These are phyloP conservation scores for Conistra vaccinii DNA, from an alignment of 2,888 invertebrate species.

Conservation along the genomic window DNA sequence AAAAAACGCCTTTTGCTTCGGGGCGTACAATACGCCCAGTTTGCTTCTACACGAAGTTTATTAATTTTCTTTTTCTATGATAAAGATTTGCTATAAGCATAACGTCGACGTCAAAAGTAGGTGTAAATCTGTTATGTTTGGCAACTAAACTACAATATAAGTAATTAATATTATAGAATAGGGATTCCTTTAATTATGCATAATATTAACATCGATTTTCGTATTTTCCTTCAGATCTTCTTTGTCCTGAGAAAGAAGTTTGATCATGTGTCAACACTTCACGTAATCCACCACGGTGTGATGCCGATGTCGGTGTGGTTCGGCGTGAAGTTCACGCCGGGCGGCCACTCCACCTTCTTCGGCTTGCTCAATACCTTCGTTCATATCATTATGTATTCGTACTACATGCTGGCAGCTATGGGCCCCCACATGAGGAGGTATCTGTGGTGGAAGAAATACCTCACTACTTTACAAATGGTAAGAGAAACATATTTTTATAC, in stretches of 20 bases:
- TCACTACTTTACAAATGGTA: conserved; percentile 98
- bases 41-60: not conserved
- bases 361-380: conserved; percentile 98
- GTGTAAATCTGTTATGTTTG: too few relatives aligned
- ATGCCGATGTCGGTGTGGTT: conserved; percentile 99
- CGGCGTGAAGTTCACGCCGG: conserved; percentile 98
- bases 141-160: not conserved
- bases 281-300: conserved; percentile 98
- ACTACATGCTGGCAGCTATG: conserved; percentile 97
- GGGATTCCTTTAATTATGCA: not conserved
- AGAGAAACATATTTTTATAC: conserved; percentile 58
- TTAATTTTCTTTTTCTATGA: not conserved
- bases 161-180: not conserved
- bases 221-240: conserved; percentile 93
- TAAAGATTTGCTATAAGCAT: not conserved
- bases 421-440: conserved; percentile 96
- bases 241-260: conserved; percentile 98
- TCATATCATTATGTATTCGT: conserved; percentile 99
- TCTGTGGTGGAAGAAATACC: conserved; percentile 99
- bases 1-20: too few relatives aligned
- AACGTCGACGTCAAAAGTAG: not conserved
- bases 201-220: not conserved
- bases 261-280: conserved; percentile 97
- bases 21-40: not conserved
- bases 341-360: conserved; percentile 99